Percentiles rank a stretch among this genome's conserved stretches.
These are phyloP conservation scores for Apamea crenata DNA, from an alignment of 2,888 invertebrate species.

Conservation along the genomic window DNA sequence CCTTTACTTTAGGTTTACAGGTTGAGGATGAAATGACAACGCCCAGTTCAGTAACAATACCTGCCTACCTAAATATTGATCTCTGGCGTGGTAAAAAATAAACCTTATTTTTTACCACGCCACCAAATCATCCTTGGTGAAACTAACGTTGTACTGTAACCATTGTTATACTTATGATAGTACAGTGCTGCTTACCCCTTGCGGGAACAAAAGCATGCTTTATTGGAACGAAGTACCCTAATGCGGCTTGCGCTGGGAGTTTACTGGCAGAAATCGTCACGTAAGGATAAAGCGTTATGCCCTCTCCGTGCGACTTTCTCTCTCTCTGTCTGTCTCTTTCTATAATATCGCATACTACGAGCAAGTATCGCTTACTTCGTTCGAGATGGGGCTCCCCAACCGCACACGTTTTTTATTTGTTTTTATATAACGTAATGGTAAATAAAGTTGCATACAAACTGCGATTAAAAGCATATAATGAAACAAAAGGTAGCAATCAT, in stretches of 20 bases:
- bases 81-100: background rate
- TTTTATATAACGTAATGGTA: background rate
- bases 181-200: background rate
- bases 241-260: background rate
- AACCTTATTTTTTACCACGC: background rate
- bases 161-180: background rate
- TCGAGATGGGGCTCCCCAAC: no score
- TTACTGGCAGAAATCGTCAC: no score
- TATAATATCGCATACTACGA: no score
- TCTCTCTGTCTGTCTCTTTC: no score
- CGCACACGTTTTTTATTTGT: background rate
- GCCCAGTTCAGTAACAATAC: background rate
- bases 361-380: no score
- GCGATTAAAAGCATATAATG: background rate
- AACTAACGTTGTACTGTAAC: background rate
- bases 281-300: no score
- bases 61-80: background rate
- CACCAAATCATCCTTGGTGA: background rate
- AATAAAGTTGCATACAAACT: background rate
- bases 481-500: conserved; percentile 21
- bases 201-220: background rate
- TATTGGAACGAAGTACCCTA: background rate
- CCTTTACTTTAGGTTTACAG: no score
- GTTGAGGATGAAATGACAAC: background rate
- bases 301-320: no score